Base-by-base conservation (phyloP, 2,113 vertebrate species). In the Myotis yumanensis region DNA sequence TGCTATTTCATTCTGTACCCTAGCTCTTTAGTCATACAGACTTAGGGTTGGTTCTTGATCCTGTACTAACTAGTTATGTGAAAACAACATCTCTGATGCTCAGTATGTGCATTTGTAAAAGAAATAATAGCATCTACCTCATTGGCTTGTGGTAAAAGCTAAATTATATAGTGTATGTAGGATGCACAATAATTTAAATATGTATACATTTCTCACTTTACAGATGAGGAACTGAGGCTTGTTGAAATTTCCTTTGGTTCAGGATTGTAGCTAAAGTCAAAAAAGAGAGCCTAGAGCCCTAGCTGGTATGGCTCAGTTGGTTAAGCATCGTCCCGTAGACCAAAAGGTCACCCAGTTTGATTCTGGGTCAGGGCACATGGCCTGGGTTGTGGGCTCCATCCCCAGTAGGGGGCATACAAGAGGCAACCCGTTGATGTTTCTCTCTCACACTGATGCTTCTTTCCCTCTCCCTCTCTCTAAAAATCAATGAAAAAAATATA, bases 141-240 rank as follows among this genome's bases (percentile, higher is more conserved):
- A 64, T 11, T 89, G 71, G 73, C 54, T 18, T 86, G 16, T 30
- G 62, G 4, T 80, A 79, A 93, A 89, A 40, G 48, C 79, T 73
- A 89, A 91, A 89, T 83, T 68, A 86, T 48, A 94, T 57, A 28
- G 48, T 72, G 3, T 4, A 32, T 5, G 25, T 25, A 43, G 10
- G 62, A 1, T 4, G 11, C 0, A 32, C 8, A 80, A 37, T 64
- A 16, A 93, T 84, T 92, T 92, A 87, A 86, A 86, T 43, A 57
- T 72, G 28, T 57, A 30, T 69, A 62, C 57, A 75, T 46, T 97
- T 94, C 85, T 84, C 90, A 79, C 85, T 96, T 95, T 90, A 87
- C 73, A 94, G 80, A 91, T 17, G 71, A 92, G 59, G 84, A 97
- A 93, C 35, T 25, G 46, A 93, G 89, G 30, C 20, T 85, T 86